Evolutionary conservation across 2,113 vertebrate species (phyloP).

Genomic region (crab-eating macaque (Macaca fascicularis)): T2T-MFA8v1.1 NC_088379.1:167723001-167723500

Average conservation of each 20-base stretch:
- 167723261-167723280: background rate
- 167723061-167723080: background rate
- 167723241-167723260: background rate
- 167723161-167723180: background rate
- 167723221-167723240: background rate
- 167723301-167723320: background rate
- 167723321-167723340: too few relatives aligned
- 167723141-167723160: background rate
- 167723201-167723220: background rate
- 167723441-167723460: background rate
- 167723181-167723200: background rate
- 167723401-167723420: background rate
- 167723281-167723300: background rate
- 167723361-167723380: background rate
- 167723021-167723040: background rate
- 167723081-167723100: background rate
- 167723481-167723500: conserved; percentile 32
- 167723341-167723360: background rate
- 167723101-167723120: background rate
- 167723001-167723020: background rate
- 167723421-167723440: accelerated
- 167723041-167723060: background rate
- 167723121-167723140: background rate
- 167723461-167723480: background rate
- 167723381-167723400: background rate